Evolutionary conservation across 2,113 vertebrate species (phyloP).

Genomic region (Rhinopomastus cyanomelas): DNA sequence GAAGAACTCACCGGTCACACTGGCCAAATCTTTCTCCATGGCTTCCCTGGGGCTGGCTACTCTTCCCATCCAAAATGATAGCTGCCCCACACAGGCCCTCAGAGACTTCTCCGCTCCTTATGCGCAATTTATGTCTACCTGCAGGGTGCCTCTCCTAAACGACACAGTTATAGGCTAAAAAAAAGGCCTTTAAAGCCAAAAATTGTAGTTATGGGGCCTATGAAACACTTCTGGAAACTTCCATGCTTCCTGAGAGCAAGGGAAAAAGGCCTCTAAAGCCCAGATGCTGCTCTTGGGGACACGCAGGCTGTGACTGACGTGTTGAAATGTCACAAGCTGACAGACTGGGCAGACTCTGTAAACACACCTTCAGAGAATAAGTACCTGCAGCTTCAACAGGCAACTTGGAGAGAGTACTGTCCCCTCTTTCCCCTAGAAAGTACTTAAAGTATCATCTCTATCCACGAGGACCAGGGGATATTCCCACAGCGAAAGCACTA

Average conservation of each 20-base stretch:
- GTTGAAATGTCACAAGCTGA: too few relatives aligned
- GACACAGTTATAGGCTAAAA: not conserved
- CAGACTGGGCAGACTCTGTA: too few relatives aligned
- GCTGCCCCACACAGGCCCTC: not conserved
- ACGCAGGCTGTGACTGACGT: too few relatives aligned
- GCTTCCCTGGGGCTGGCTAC: too few relatives aligned
- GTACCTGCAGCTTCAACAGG: too few relatives aligned
- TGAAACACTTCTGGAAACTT: not conserved
- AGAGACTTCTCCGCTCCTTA: not conserved
- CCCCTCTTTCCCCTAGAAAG: too few relatives aligned
- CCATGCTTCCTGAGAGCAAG: not conserved
- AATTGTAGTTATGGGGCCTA: not conserved
- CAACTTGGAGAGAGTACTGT: too few relatives aligned
- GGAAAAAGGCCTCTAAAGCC: fast-evolving
- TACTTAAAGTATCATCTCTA: too few relatives aligned
- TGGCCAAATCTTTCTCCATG: fast-evolving
- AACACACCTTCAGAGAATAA: too few relatives aligned
- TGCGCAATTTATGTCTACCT: not conserved
- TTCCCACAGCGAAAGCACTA: too few relatives aligned
- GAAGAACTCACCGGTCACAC: not conserved
- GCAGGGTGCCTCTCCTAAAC: too few relatives aligned
- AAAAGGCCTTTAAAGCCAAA: not conserved
- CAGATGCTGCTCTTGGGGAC: not conserved
- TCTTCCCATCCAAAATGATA: fast-evolving
- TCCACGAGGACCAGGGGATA: too few relatives aligned